Evolutionary conservation across 2,888 invertebrate species (phyloP), one percentile per base, ranked within the genome.

Genomic region (Mimachlamys varia): DNA sequence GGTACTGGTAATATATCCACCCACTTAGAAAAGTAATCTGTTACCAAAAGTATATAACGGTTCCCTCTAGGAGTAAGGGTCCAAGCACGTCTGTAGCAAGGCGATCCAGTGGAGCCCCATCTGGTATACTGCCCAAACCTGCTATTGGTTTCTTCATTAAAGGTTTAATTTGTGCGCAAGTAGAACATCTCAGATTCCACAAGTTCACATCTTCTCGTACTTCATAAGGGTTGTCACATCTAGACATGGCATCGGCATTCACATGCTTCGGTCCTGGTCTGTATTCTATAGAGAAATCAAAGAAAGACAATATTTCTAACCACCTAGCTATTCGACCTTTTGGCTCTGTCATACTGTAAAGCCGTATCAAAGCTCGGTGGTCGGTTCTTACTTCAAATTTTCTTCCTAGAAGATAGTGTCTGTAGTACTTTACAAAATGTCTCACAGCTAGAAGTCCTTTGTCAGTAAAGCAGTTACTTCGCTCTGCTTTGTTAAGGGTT

Each of bases 311-410:
- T n/a, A n/a, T n/a, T n/a, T n/a, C n/a, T n/a, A n/a, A n/a, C n/a
- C n/a, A n/a, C n/a, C n/a, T n/a, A n/a, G n/a, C n/a, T n/a, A n/a
- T n/a, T n/a, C n/a, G n/a, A n/a, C n/a, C n/a, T n/a, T n/a, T n/a
- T n/a, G n/a, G n/a, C n/a, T 93, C 93, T 33, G 92, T 92, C 44
- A 92, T 17, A 27, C 88, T 90, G 88, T 92, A 92, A 13, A 93
- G 88, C 92, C 92, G 93, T 5, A 89, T 87, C 12, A 92, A 87
- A 1, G 92, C 91, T 7, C 90, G 38, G 53, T 92, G 92, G 88
- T 92, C 92, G 13, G 91, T 90, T 19, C 92, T 62, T 0, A 92
- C 89, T 27, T 49, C 22, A 53, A 92, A 92, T 44, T 88, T 87
- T 27, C 92, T 17, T 15, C 92, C 91, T 13, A 91, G 55, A 50